These are phyloP conservation scores for Hypomecis punctinalis DNA, from an alignment of 2,888 invertebrate genomes.

Conservation along the genomic window DNA sequence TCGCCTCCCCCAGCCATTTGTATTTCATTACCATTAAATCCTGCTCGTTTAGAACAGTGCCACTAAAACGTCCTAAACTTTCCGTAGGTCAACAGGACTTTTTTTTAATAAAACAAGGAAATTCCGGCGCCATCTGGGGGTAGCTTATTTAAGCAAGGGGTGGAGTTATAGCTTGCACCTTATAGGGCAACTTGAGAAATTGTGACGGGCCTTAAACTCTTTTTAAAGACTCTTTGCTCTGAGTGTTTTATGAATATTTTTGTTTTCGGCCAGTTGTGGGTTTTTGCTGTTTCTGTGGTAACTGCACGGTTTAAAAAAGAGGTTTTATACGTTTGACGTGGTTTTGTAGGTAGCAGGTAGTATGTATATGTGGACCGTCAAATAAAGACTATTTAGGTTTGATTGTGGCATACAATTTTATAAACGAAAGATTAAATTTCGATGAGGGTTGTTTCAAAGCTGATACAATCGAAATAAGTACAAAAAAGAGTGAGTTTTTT, in stretches of 20 bases:
- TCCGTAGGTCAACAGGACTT: conserved; percentile 51
- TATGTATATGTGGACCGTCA: too few species aligned
- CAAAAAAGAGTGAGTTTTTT: too few species aligned
- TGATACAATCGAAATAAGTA: too few species aligned
- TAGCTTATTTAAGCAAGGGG: conserved; percentile 49
- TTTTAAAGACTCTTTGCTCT: conserved; percentile 29
- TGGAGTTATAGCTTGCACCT: conserved; percentile 53
- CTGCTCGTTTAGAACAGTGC: conserved; percentile 35
- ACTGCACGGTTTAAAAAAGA: too few species aligned
- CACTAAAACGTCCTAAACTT: conserved; percentile 48
- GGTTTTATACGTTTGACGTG: too few species aligned
- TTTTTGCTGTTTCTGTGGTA: too few species aligned
- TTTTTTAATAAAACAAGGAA: conserved; percentile 69
- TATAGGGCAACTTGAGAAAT: conserved; percentile 57
- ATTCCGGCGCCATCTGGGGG: conserved; percentile 64
- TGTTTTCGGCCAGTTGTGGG: background rate
- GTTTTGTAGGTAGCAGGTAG: too few species aligned
- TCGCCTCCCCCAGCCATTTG: conserved; percentile 26
- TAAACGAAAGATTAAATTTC: too few species aligned
- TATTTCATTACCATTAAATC: conserved; percentile 43
- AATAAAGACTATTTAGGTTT: too few species aligned
- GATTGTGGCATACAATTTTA: too few species aligned
- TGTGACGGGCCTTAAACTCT: conserved; percentile 44
- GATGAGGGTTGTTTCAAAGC: too few species aligned
- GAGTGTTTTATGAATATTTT: conserved; percentile 16